These are phyloP conservation scores for Hoplodrina ambigua DNA, from an alignment of 2,888 invertebrate species.

Conservation along the genomic window DNA sequence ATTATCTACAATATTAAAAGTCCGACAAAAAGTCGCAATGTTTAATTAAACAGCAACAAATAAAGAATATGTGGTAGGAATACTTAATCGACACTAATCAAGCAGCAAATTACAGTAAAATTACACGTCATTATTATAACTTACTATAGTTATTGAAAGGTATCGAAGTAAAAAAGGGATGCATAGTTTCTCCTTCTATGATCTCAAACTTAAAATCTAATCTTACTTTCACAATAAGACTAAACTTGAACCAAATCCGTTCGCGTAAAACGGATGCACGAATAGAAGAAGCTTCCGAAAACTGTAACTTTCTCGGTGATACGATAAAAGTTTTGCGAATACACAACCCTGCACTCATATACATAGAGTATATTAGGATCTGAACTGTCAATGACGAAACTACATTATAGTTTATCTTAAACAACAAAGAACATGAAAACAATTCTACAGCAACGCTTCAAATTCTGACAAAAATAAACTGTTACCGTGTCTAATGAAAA, in stretches of 20 bases:
- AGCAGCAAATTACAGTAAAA: neutral
- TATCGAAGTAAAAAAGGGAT: neutral
- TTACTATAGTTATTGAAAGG: neutral
- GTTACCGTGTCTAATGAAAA: slow-evolving; percentile 20
- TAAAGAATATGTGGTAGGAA: neutral
- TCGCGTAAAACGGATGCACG: slow-evolving; percentile 1
- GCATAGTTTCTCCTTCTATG: neutral
- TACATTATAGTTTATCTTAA: slow-evolving; percentile 5
- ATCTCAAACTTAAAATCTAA: slow-evolving; percentile 5
- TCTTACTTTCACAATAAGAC: slow-evolving; percentile 17
- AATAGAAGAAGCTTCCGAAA: slow-evolving; percentile 6
- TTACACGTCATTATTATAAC: neutral
- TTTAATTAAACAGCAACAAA: slow-evolving; percentile 15
- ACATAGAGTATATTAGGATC: slow-evolving; percentile 23
- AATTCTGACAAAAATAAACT: slow-evolving; percentile 28
- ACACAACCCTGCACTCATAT: slow-evolving; percentile 27
- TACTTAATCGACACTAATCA: slow-evolving; percentile 11
- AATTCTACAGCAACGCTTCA: slow-evolving; percentile 8
- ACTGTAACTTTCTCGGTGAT: slow-evolving; percentile 20
- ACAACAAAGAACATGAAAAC: slow-evolving; percentile 30
- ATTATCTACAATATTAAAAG: neutral
- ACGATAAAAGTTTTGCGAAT: slow-evolving; percentile 7
- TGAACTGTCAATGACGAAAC: slow-evolving; percentile 39
- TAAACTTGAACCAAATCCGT: slow-evolving; percentile 20
- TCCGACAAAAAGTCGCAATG: slow-evolving; percentile 15